Base-by-base conservation (phyloP, 2,113 vertebrate genomes). In the Carassius carassius region DNA sequence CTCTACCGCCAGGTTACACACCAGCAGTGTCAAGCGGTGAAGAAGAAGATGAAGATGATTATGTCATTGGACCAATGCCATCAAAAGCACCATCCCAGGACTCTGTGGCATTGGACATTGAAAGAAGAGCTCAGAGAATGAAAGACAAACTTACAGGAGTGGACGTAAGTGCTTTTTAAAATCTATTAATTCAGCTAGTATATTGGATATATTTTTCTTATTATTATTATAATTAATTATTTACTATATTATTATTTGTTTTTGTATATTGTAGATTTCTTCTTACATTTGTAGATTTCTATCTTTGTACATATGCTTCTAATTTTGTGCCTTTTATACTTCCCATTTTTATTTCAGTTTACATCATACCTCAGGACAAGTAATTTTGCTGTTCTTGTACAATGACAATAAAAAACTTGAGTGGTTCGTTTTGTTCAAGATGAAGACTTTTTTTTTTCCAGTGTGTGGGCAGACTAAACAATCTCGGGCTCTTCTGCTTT, bases 51-150 rank as follows among this genome's bases (percentile, higher is more conserved):
- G 37, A 96, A 19, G 88, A 56, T 35, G 47, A 78, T 17, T 25
- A 91, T 9, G 84, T 96, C 8, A 95, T 99, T 65, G 98, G 98
- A 44, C 98, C 98, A 13, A 93, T 98, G 95, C 98, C 98, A 25
- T 90, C 95, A 32, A 94, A 90, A 87, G 95, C 88, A 62, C 93
- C 92, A 0, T 41, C 93, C 83, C 91, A 95, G 70, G 92, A 93
- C 75, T 94, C 93, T 1, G 91, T 97, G 76, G 91, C 94, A 2
- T 4, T 91, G 87, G 98, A 99, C 56, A 93, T 99, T 94, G 98
- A 99, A 87, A 94, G 92, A 78, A 94, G 98, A 90, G 96, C 98
- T 72, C 92, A 90, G 87, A 95, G 86, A 86, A 99, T 99, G 98
- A 99, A 97, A 91, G 96, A 98, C 70, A 98, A 96, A 78, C 95